A percentile compares a stretch with the other conserved stretches of the same genome.
These are phyloP conservation scores for Myotis vivesi DNA, from an alignment of 2,797 vertebrate genomes.

Conservation along the genomic window DNA sequence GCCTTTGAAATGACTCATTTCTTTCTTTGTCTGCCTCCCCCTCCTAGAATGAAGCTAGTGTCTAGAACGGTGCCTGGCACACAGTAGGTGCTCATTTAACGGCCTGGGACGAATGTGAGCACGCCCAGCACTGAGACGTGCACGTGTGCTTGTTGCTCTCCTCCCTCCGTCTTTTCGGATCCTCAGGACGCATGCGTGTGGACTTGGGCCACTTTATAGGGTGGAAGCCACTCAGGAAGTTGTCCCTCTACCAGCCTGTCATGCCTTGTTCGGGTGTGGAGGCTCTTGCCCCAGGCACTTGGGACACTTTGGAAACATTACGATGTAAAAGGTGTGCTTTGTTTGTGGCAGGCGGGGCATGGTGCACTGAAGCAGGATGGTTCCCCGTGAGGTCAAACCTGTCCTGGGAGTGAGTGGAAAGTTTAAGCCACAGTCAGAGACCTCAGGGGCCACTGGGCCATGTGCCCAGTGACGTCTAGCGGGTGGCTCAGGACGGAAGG, in stretches of 20 bases:
- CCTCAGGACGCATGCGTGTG: conserved; percentile 20
- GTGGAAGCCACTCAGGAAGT: conserved; percentile 70
- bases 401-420: conserved; percentile 45
- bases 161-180: background rate
- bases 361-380: background rate
- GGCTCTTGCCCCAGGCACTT: conserved; percentile 55
- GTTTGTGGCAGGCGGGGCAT: background rate
- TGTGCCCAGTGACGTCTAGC: background rate
- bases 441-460: conserved; percentile 24
- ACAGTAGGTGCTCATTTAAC: background rate
- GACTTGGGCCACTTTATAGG: conserved; percentile 62
- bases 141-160: accelerated
- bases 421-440: background rate
- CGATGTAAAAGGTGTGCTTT: background rate
- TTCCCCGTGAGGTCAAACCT: conserved; percentile 25
- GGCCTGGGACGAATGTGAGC: accelerated
- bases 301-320: conserved; percentile 38
- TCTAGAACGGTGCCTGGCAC: background rate
- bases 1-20: background rate
- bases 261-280: background rate
- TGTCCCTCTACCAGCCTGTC: conserved; percentile 64
- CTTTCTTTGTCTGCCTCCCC: background rate
- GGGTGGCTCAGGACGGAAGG: background rate
- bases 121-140: accelerated
- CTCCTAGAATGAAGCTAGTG: background rate